Evolutionary conservation across 2,113 vertebrate species (phyloP).

Genomic region (Epinephelus lanceolatus): DNA sequence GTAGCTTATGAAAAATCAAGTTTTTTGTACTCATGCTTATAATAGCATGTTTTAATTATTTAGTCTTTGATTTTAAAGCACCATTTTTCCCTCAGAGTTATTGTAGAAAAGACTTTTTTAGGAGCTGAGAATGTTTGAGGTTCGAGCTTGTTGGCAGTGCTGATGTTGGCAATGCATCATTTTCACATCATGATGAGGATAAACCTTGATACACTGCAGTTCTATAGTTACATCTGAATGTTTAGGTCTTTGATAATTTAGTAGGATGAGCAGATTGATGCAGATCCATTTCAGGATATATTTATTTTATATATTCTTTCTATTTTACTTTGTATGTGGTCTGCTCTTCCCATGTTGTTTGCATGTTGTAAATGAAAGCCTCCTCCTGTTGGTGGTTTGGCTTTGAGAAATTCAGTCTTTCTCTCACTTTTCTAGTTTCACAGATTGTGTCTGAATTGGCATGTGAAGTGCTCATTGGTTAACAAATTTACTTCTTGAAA

Average conservation of each 20-base stretch:
- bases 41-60: not conserved
- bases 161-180: not conserved
- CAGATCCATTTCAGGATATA: not conserved
- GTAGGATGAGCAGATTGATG: not conserved
- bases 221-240: not conserved
- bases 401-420: not conserved
- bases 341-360: no score
- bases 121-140: not conserved
- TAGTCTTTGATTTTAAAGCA: not conserved
- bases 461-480: not conserved
- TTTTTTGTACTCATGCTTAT: not conserved
- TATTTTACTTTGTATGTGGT: not conserved
- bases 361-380: not conserved
- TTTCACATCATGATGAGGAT: not conserved
- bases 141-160: not conserved
- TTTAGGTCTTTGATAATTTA: not conserved
- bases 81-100: not conserved
- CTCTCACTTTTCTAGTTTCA: constrained; percentile 8
- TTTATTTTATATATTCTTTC: not conserved
- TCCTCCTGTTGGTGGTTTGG: not conserved
- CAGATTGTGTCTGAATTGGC: not conserved
- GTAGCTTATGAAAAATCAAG: not conserved
- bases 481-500: constrained; percentile 15
- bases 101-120: not conserved
- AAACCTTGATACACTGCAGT: not conserved